Conservation (phyloP, 2,888 invertebrate genomes). For the Heliconius ethilla region DNA sequence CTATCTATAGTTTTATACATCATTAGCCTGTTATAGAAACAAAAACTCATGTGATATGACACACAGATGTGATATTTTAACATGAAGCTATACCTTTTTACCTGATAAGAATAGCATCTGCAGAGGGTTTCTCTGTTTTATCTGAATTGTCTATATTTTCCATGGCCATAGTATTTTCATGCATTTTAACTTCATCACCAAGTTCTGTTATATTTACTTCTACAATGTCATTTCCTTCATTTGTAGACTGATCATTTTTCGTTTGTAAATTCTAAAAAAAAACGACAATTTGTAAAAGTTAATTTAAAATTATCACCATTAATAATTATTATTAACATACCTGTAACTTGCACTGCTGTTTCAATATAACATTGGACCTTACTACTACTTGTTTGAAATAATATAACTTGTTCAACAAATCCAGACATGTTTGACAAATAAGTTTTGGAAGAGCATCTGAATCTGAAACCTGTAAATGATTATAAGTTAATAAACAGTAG, state of each 20-base stretch:
- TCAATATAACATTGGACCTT: conserved; percentile 69
- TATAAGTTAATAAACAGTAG: background rate
- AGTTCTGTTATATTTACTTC: conserved; percentile 54
- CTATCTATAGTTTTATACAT: background rate
- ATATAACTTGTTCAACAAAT: conserved; percentile 70
- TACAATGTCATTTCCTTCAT: conserved; percentile 52
- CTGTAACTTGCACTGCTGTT: conserved; percentile 62
- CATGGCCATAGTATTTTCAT: conserved; percentile 43
- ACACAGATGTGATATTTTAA: background rate
- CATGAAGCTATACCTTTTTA: conserved; percentile 19
- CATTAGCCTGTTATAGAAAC: background rate
- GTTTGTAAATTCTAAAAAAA: conserved; percentile 45
- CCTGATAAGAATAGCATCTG: conserved; percentile 47
- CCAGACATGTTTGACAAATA: conserved; percentile 73
- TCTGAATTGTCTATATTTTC: conserved; percentile 48
- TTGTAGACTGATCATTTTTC: conserved; percentile 51
- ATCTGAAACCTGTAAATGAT: conserved; percentile 64
- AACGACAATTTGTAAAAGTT: too few relatives aligned
- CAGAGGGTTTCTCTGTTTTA: conserved; percentile 42
- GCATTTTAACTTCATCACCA: conserved; percentile 50
- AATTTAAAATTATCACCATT: too few relatives aligned
- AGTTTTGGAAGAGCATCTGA: conserved; percentile 67
- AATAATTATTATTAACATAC: conserved; percentile 31
- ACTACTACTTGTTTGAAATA: conserved; percentile 74
- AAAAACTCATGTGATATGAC: background rate